These are phyloP conservation scores for Anser brachyrhynchus DNA, from an alignment of 2,113 vertebrate species.

Conservation along the genomic window DNA sequence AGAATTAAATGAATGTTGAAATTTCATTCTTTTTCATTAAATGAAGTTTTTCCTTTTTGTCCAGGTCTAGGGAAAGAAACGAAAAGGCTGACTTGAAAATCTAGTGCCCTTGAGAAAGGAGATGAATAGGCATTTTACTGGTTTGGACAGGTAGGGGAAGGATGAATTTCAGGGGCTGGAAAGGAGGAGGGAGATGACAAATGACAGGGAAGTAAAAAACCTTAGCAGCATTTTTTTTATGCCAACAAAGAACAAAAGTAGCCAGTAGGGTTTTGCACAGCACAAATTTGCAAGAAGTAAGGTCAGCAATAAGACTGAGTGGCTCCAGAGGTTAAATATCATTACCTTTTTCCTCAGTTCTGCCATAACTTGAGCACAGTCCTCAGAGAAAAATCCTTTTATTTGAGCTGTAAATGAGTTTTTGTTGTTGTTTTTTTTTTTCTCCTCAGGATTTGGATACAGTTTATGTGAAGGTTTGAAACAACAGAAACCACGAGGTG, in stretches of 20 bases:
- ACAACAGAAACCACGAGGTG: background rate
- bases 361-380: background rate
- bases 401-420: background rate
- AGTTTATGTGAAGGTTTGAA: background rate
- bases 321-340: background rate
- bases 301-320: background rate
- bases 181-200: background rate
- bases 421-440: background rate
- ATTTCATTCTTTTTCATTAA: background rate
- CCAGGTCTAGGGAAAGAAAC: background rate
- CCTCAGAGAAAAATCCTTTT: background rate
- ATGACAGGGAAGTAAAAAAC: constrained; percentile 16
- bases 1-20: background rate
- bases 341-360: background rate
- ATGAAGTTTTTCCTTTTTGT: background rate
- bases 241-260: constrained; percentile 21
- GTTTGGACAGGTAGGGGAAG: constrained; percentile 27
- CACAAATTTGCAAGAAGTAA: background rate
- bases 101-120: constrained; percentile 29
- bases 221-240: constrained; percentile 23
- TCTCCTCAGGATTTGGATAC: background rate
- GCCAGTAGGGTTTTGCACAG: background rate
- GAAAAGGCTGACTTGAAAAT: constrained; percentile 22
- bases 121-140: constrained; percentile 44
- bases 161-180: constrained; percentile 4